Evolutionary conservation across 2,888 invertebrate genomes (phyloP), one percentile per base, ranked within the genome.

Genomic region (Pollenia griseotomentosa): DNA sequence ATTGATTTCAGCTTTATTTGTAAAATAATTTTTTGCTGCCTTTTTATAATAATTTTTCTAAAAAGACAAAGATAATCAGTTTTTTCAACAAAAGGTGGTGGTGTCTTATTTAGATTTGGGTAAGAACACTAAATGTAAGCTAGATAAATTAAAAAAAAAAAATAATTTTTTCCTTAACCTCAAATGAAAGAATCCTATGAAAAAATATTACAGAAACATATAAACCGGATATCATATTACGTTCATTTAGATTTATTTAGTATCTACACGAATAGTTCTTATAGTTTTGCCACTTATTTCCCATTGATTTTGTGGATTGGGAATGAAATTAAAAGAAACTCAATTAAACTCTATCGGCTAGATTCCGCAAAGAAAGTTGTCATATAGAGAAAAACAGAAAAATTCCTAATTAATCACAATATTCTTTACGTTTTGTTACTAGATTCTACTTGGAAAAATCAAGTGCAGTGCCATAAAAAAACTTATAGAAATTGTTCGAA

Each of bases 141-240:
- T 40, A 33, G 4, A 33, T 33, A 33, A 4, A 48, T 68, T 66
- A 46, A 7, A n/a, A 68, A n/a, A 2, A 5, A n/a, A n/a, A 68
- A 65, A 8, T 0, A 48, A 6, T 16, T 53, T 40, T 40, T 6
- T 77, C 53, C 6, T 48, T 46, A 14, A 33, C 33, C 5, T 46
- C 7, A 53, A 8, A 12, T 71, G 42, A 70, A 53, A 2, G 19
- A 55, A 16, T 59, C 44, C 7, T 9, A 59, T 23, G 12, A 23
- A 5, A 46, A 16, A 16, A 46, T 5, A 63, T 6, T 9, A 63
- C 6, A 57, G 33, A 63, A 71, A 66, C 75, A 77, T 87, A 84
- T 82, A 78, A 82, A 84, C 66, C 87, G 87, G 87, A 87, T 87
- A 87, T 87, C 87, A 65, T 59, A 87, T 87, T 84, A 87, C 87